Evolutionary conservation across 64 coral and sea anemone species (phyloP).

Genomic region (Astreopora myriophthalma): DNA sequence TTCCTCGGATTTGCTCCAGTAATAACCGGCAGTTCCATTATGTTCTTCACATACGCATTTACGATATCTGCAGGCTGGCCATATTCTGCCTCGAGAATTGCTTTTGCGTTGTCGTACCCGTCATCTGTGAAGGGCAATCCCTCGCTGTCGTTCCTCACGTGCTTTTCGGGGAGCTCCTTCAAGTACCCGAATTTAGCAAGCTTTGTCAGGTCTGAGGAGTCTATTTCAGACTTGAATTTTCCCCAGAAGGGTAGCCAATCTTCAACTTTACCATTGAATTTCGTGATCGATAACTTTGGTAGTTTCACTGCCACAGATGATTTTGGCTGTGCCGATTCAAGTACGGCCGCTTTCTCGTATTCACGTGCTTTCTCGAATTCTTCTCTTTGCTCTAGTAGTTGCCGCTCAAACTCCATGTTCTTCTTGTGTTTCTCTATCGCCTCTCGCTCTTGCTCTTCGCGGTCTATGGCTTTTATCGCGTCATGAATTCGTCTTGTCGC

Average conservation of each 20-base stretch:
- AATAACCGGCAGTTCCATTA: too few relatives aligned
- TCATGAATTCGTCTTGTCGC: neutral
- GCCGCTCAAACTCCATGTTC: too few relatives aligned
- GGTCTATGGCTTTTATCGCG: slow-evolving; percentile 2
- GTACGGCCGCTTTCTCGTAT: too few relatives aligned
- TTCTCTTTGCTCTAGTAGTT: too few relatives aligned
- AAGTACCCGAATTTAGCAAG: slow-evolving; percentile 54
- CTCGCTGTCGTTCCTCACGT: slow-evolving; percentile 12
- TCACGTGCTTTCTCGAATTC: too few relatives aligned
- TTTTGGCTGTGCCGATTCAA: too few relatives aligned
- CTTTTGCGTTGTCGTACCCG: neutral
- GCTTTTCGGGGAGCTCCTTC: slow-evolving; percentile 1
- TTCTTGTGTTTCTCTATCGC: too few relatives aligned
- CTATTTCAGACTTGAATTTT: neutral
- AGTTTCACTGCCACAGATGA: too few relatives aligned
- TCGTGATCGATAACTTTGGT: too few relatives aligned
- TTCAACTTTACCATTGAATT: slow-evolving; percentile 12
- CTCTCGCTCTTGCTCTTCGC: too few relatives aligned
- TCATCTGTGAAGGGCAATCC: slow-evolving; percentile 39
- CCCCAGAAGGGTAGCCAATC: slow-evolving; percentile 46
- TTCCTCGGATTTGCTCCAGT: neutral
- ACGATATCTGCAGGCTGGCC: slow-evolving; percentile 30
- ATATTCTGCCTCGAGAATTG: slow-evolving; percentile 41
- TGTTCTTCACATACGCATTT: slow-evolving; percentile 45
- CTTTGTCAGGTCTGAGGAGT: neutral